Base-by-base conservation (phyloP, 1,140 invertebrate species). In the Octopus bimaculoides region DNA sequence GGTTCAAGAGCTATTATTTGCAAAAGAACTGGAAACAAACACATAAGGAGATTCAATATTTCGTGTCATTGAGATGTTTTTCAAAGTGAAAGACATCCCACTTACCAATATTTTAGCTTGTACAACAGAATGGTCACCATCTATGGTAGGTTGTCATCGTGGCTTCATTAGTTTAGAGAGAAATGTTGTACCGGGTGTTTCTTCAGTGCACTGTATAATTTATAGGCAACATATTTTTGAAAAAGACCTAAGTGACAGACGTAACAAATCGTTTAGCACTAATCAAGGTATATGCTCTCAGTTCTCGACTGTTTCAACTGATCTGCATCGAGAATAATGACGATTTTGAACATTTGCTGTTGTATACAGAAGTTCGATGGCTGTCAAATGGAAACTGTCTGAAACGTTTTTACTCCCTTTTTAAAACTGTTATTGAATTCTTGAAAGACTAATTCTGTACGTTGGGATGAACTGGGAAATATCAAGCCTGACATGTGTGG, bases 251-350 rank as follows among this genome's bases (percentile, higher is more conserved):
- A 66, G 61, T 66, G 61, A 66, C n/a, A 9, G 61, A 66, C 61
- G 9, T 66, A 9, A 66, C 61, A 66, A 66, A 66, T 66, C 61
- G n/a, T 66, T 66, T 10, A 66, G 61, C 61, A 66, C 61, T 66
- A 66, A 66, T 66, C 61, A 66, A 66, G 61, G 61, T n/a, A 66
- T n/a, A 66, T 66, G 61, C 61, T 66, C 61, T 66, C 61, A 66
- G n/a, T 66, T 66, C 61, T n/a, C n/a, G 61, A 66, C 61, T 66
- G 61, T 66, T 66, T 66, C 61, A n/a, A 66, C 61, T 10, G 61
- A 9, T 66, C 61, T 66, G 61, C 61, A 66, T n/a, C n/a, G 61
- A 66, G 61, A 66, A 66, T 66, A n/a, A 66, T 66, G 61, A 66
- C 9, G 61, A 66, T 66, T 66, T 66, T 66, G 9, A 66, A 66